A percentile compares a stretch with the other conserved stretches of the same genome.
Evolutionary conservation across 2,113 vertebrate genomes (phyloP).

Genomic region (Amblyopsis rosae): DNA sequence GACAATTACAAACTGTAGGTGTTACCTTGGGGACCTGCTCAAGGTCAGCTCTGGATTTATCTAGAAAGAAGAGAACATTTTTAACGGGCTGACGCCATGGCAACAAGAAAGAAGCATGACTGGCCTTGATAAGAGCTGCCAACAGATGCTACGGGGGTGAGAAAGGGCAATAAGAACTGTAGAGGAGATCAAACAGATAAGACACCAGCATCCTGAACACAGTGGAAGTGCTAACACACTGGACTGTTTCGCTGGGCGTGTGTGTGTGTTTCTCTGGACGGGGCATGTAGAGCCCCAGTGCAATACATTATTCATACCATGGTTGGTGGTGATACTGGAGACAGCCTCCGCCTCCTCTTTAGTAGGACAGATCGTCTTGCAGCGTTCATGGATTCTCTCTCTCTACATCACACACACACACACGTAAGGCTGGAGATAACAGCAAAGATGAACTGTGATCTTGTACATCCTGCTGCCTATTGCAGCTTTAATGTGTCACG

Average conservation of each 20-base stretch:
- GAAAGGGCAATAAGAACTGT: background rate
- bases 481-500: too few species aligned
- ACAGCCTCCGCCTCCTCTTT: conserved; percentile 86
- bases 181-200: background rate
- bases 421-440: conserved; percentile 6
- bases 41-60: conserved; percentile 94
- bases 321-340: conserved; percentile 77
- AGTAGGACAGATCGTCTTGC: conserved; percentile 86
- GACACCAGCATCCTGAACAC: too few species aligned
- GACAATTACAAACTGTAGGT: background rate
- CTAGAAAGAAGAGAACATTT: conserved; percentile 68
- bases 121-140: background rate
- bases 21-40: conserved; percentile 98
- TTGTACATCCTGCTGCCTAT: too few species aligned
- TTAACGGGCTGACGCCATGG: background rate
- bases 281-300: background rate
- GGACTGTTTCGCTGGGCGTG: too few species aligned
- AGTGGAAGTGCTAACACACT: too few species aligned
- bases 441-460: background rate
- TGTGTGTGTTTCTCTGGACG: too few species aligned
- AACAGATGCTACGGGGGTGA: background rate
- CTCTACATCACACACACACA: conserved; percentile 72
- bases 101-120: background rate
- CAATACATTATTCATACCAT: conserved; percentile 74
- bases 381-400: conserved; percentile 91